Conservation (phyloP, 2,113 vertebrate species). For the Neofelis nebulosa region DNA sequence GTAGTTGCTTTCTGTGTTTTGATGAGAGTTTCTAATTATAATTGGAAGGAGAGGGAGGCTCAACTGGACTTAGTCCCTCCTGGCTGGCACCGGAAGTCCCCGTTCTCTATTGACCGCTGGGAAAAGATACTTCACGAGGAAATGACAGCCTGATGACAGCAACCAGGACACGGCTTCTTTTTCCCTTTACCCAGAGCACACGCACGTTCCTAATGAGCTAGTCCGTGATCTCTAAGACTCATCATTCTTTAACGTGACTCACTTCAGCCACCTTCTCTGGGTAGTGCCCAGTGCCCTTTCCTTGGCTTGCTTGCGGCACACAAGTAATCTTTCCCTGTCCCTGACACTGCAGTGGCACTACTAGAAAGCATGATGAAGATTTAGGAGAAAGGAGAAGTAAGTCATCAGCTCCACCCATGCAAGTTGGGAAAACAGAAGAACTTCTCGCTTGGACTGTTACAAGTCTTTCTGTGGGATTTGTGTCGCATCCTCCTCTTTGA, state of each 20-base stretch:
- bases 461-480: neutral
- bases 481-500: neutral
- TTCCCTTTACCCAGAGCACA: neutral
- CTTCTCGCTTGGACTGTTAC: neutral
- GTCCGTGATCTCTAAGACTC: neutral
- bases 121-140: constrained; percentile 39
- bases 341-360: neutral
- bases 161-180: neutral
- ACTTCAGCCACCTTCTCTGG: neutral
- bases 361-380: neutral
- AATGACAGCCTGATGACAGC: neutral
- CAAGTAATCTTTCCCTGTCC: neutral
- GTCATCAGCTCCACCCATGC: neutral
- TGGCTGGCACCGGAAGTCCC: neutral
- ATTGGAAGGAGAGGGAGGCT: neutral
- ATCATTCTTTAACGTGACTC: neutral
- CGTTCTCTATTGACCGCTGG: neutral
- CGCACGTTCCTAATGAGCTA: neutral
- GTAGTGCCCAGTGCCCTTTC: neutral
- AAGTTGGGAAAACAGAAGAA: neutral
- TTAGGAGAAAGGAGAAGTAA: neutral
- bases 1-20: neutral
- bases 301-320: neutral
- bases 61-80: neutral
- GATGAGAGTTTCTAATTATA: neutral